Evolutionary conservation across 2,888 invertebrate species (phyloP).

Genomic region (Patella depressa): DNA sequence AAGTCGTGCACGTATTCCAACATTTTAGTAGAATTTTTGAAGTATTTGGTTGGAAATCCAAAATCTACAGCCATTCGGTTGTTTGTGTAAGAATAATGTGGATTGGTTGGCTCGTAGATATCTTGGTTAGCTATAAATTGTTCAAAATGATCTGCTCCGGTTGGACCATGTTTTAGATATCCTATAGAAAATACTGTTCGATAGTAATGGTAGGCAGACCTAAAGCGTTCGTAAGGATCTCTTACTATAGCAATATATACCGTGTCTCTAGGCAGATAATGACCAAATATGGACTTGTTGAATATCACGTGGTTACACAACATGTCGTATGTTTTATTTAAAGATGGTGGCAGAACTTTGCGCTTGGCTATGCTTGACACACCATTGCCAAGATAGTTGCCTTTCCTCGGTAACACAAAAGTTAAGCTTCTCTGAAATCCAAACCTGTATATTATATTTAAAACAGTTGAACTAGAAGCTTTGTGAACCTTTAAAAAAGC

Average conservation of each 20-base stretch:
- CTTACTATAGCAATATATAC: slow-evolving; percentile 48
- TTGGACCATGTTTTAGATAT: slow-evolving; percentile 12
- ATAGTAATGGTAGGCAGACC: slow-evolving; percentile 54
- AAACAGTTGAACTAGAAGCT: slow-evolving; percentile 31
- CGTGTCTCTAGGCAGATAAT: slow-evolving; percentile 42
- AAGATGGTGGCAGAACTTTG: slow-evolving; percentile 1
- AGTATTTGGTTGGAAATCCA: background rate
- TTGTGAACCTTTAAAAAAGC: slow-evolving; percentile 35
- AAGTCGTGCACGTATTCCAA: slow-evolving; percentile 11
- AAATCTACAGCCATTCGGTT: slow-evolving; percentile 29
- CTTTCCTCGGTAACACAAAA: slow-evolving; percentile 23
- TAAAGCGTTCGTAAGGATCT: slow-evolving; percentile 50
- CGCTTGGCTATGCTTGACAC: background rate
- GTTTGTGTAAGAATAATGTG: slow-evolving; percentile 1
- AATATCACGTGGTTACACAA: slow-evolving; percentile 49
- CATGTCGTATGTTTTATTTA: slow-evolving; percentile 38
- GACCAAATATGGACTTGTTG: slow-evolving; percentile 31
- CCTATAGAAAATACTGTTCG: background rate
- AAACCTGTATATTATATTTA: slow-evolving; percentile 30
- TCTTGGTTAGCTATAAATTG: slow-evolving; percentile 18
- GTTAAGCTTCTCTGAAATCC: slow-evolving; percentile 15
- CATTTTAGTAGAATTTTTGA: background rate
- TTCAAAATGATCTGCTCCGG: slow-evolving; percentile 13
- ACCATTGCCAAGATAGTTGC: background rate
- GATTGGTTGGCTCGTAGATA: background rate